Conservation (phyloP, 2,113 vertebrate genomes). For the Zosterops pallidus region DNA sequence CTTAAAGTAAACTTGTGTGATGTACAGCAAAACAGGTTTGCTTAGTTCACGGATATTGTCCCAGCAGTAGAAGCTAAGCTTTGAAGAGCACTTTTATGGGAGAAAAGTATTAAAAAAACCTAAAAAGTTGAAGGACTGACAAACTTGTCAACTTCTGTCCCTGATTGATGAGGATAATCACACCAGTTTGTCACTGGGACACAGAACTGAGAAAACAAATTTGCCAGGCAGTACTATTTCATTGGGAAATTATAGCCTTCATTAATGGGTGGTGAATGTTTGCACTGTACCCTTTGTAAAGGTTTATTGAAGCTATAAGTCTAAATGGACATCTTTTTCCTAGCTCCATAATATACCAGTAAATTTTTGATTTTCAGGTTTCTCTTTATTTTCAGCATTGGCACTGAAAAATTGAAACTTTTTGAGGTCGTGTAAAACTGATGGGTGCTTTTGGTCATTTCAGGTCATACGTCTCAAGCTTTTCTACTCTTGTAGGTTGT, state of each 20-base stretch:
- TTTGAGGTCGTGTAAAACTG: neutral
- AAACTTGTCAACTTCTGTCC: neutral
- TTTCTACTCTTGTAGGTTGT: neutral
- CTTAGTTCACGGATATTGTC: neutral
- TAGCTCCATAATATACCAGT: neutral
- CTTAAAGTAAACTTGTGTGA: neutral
- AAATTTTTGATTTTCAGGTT: neutral
- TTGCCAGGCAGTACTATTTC: neutral
- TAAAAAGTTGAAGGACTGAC: neutral
- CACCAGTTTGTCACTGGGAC: neutral
- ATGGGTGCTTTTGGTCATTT: neutral
- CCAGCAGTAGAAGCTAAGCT: neutral
- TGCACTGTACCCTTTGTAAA: neutral
- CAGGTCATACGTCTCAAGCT: neutral
- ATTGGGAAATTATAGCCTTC: neutral
- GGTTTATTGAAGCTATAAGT: neutral
- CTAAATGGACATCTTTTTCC: neutral
- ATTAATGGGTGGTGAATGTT: neutral
- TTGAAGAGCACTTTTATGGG: neutral
- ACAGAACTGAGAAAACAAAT: neutral
- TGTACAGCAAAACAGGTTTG: neutral
- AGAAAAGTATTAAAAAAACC: neutral
- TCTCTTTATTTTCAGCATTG: neutral
- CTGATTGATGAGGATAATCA: neutral
- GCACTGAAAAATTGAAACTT: neutral